Percentiles rank a stretch among this genome's conserved stretches.
Evolutionary conservation across 2,113 vertebrate genomes (phyloP).

Genomic region (Notechis scutatus): DNA sequence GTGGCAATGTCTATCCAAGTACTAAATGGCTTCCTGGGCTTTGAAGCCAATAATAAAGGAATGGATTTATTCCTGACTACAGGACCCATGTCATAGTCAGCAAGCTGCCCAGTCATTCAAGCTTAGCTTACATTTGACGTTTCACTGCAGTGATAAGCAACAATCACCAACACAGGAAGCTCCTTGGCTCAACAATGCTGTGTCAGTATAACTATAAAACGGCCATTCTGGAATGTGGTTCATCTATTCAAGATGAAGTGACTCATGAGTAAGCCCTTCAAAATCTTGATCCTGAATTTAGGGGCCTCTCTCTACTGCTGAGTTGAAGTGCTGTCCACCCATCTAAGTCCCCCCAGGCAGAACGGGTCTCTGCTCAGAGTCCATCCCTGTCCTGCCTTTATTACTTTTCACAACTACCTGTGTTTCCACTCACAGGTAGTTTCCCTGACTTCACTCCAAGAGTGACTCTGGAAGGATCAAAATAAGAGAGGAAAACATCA

Average conservation of each 20-base stretch:
- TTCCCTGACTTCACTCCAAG: not conserved
- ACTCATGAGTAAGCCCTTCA: not conserved
- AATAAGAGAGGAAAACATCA: not conserved
- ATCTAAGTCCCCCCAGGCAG: not conserved
- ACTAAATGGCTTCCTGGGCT: not conserved
- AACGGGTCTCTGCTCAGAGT: not conserved
- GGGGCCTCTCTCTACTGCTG: not conserved
- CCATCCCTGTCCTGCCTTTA: not conserved
- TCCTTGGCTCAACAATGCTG: not conserved
- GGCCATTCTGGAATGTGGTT: not conserved
- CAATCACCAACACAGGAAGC: not conserved
- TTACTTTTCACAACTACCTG: not conserved
- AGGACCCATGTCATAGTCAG: not conserved
- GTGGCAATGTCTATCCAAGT: not conserved
- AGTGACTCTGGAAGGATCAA: not conserved
- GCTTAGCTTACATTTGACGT: not conserved
- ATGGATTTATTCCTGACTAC: not conserved
- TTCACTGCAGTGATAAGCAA: not conserved
- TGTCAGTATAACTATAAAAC: not conserved
- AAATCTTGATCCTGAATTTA: not conserved
- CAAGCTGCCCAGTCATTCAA: not conserved
- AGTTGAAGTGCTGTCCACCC: not conserved
- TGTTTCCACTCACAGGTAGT: not conserved
- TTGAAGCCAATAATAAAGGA: not conserved
- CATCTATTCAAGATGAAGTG: not conserved